phyloP scores from a whole-genome alignment of 1,140 invertebrate species.

The Tetranychus cinnabarinus region DNA sequence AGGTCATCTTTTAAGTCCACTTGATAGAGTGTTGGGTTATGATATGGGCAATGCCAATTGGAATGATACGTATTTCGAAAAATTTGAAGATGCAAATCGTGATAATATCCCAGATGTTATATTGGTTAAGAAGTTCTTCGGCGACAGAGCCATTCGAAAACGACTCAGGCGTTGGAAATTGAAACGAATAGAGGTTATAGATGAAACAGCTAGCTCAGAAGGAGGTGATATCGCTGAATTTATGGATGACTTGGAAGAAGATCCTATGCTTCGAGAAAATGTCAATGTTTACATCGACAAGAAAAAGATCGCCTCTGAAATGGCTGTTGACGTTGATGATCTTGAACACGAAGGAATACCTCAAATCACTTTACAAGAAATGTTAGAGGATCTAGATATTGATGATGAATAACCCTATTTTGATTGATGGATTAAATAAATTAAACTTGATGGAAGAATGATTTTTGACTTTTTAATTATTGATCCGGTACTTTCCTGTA shows the following conservation, averaged over 20 bases:
- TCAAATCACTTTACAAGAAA: constrained; percentile 75
- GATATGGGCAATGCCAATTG: constrained; percentile 67
- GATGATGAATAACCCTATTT: neutral
- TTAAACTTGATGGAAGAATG: too few relatives aligned
- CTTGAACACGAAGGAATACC: constrained; percentile 45
- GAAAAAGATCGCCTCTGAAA: constrained; percentile 10
- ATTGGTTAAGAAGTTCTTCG: constrained; percentile 75
- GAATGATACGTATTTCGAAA: constrained; percentile 68
- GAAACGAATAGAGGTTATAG: constrained; percentile 41
- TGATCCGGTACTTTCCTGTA: too few relatives aligned
- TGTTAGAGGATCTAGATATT: constrained; percentile 68
- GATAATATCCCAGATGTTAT: constrained; percentile 61
- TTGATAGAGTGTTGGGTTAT: constrained; percentile 78
- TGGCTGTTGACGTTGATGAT: constrained; percentile 29
- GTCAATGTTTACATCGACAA: constrained; percentile 64
- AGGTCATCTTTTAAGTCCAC: constrained; percentile 72
- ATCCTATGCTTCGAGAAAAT: constrained; percentile 58
- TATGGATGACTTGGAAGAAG: constrained; percentile 90
- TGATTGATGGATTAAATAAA: too few relatives aligned
- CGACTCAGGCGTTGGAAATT: constrained; percentile 74
- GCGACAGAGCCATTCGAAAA: constrained; percentile 39
- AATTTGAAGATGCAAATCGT: constrained; percentile 30
- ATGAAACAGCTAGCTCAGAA: constrained; percentile 24
- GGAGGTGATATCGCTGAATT: constrained; percentile 76
- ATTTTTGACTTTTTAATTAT: too few relatives aligned